A percentile compares a stretch with the other conserved stretches of the same genome.
These are phyloP conservation scores for Montipora sp. DNA, from an alignment of 64 coral and sea anemone genomes.

Conservation along the genomic window DNA sequence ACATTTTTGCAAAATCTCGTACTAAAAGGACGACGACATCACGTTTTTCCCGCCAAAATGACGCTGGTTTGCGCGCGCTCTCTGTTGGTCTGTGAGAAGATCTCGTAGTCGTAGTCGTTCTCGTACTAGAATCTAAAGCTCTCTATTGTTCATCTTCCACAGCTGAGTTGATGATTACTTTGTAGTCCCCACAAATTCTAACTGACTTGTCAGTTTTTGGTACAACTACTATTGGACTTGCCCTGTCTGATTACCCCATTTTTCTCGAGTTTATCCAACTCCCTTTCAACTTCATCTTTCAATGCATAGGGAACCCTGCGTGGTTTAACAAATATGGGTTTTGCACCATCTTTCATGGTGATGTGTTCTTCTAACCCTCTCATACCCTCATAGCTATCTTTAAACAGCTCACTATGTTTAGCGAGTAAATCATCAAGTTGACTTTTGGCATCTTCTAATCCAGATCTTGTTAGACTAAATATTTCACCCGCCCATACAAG, in stretches of 20 bases:
- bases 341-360: conserved; percentile 32
- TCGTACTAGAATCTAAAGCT: too few species aligned
- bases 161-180: conserved; percentile 57
- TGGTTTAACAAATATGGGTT: conserved; percentile 33
- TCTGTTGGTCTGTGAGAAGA: too few species aligned
- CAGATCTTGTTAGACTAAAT: conserved; percentile 23
- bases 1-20: too few species aligned
- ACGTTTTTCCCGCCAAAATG: too few species aligned
- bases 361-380: conserved; percentile 65
- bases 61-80: too few species aligned
- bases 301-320: conserved; percentile 59
- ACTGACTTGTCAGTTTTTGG: conserved; percentile 64
- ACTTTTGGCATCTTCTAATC: background rate
- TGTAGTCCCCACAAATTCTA: conserved; percentile 67
- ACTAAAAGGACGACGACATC: too few species aligned
- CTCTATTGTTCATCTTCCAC: conserved; percentile 26
- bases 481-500: conserved; percentile 49
- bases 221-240: conserved; percentile 62
- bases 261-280: conserved; percentile 59
- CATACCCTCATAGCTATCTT: conserved; percentile 68
- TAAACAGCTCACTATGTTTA: conserved; percentile 29
- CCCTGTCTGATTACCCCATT: conserved; percentile 52
- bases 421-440: conserved; percentile 35
- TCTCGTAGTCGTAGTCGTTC: too few species aligned
- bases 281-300: conserved; percentile 61